Percentiles rank a stretch among this genome's conserved stretches.
These are phyloP conservation scores for Tympanoctomys barrerae DNA, from an alignment of 2,797 vertebrate species.

Conservation along the genomic window DNA sequence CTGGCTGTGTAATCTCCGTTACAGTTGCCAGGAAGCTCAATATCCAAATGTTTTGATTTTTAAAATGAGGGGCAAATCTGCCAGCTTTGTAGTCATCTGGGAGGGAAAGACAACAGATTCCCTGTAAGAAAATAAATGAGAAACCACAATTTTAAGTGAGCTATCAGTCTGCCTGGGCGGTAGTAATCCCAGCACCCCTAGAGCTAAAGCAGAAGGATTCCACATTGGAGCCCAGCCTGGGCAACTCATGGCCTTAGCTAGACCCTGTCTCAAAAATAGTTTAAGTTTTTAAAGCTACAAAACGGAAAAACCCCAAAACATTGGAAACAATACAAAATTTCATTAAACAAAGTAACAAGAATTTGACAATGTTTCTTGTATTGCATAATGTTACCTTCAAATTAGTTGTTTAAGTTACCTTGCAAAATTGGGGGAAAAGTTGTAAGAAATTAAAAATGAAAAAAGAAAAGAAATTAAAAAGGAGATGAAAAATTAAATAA, in stretches of 20 bases:
- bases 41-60: constrained; percentile 62
- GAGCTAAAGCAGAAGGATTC: neutral
- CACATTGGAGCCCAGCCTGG: neutral
- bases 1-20: constrained; percentile 19
- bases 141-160: constrained; percentile 80
- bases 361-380: too few species aligned
- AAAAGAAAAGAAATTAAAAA: too few species aligned
- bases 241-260: neutral
- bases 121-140: constrained; percentile 28
- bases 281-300: too few species aligned
- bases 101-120: neutral
- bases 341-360: too few species aligned
- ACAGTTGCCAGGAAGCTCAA: neutral
- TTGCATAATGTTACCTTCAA: too few species aligned
- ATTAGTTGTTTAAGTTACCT: too few species aligned
- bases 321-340: too few species aligned
- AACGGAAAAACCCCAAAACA: too few species aligned
- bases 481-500: too few species aligned
- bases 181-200: neutral
- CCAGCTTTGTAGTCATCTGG: constrained; percentile 21
- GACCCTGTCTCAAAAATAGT: neutral
- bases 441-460: too few species aligned
- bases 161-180: constrained; percentile 34
- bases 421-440: too few species aligned
- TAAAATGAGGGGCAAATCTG: neutral